phyloP scores from a whole-genome alignment of 2,797 vertebrate genomes.

The Clamator glandarius region DNA sequence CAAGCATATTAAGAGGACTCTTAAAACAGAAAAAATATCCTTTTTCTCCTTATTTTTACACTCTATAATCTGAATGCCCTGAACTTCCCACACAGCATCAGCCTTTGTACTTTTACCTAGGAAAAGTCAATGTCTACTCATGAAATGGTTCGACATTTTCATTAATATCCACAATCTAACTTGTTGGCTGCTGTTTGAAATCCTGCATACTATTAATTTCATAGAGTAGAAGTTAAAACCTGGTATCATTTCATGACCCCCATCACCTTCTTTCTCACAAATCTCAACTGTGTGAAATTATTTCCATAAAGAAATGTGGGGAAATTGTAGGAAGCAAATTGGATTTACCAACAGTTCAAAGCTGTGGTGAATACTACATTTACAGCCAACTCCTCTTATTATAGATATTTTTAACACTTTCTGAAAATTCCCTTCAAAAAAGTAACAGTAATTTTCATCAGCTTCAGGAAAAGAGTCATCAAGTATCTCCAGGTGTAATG shows the following conservation, averaged over 20 bases:
- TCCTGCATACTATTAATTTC: slow-evolving; percentile 13
- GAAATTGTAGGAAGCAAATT: slow-evolving; percentile 51
- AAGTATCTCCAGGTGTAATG: slow-evolving; percentile 64
- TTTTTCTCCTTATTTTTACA: slow-evolving; percentile 15
- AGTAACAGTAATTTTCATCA: slow-evolving; percentile 68
- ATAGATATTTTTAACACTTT: slow-evolving; percentile 59
- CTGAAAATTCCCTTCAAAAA: slow-evolving; percentile 62
- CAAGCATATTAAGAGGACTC: not conserved
- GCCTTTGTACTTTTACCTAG: slow-evolving; percentile 3
- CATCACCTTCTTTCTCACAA: slow-evolving; percentile 61
- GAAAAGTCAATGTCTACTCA: slow-evolving; percentile 43
- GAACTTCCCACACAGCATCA: slow-evolving; percentile 43
- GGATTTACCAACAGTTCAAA: slow-evolving; percentile 52
- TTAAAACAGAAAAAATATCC: not conserved
- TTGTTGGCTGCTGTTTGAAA: slow-evolving; percentile 44
- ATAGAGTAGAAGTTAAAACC: slow-evolving; percentile 61
- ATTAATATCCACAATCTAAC: slow-evolving; percentile 46
- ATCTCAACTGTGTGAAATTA: slow-evolving; percentile 62
- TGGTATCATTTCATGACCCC: slow-evolving; percentile 37
- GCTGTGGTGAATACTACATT: slow-evolving; percentile 27
- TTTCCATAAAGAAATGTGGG: slow-evolving; percentile 64
- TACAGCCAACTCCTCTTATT: slow-evolving; percentile 38
- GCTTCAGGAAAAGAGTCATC: slow-evolving; percentile 56
- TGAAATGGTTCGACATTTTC: slow-evolving; percentile 29
- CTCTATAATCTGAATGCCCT: not conserved